phyloP scores from a whole-genome alignment of 2,888 invertebrate species.

The Andrena bicolor region DNA sequence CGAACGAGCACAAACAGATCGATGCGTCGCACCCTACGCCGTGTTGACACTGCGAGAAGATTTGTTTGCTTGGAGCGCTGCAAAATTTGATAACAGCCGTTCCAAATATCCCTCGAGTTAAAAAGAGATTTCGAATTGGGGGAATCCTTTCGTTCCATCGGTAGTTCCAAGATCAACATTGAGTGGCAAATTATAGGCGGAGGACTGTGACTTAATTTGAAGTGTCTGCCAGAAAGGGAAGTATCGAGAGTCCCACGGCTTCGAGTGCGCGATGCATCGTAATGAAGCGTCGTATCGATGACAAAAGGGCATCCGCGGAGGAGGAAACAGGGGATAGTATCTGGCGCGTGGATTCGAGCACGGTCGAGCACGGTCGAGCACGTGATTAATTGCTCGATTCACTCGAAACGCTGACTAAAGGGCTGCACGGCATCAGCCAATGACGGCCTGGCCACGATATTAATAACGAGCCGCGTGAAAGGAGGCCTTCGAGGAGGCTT shows the following conservation, averaged over 20 bases:
- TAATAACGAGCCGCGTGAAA: slow-evolving; percentile 45
- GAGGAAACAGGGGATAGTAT: slow-evolving; percentile 52
- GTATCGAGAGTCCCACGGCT: neutral
- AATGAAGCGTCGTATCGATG: slow-evolving; percentile 35
- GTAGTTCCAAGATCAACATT: neutral
- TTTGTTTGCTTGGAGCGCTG: no score
- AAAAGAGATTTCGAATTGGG: neutral
- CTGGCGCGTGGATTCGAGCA: slow-evolving; percentile 46
- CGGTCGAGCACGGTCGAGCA: slow-evolving; percentile 40
- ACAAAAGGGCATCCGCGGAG: slow-evolving; percentile 28
- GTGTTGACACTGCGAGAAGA: neutral
- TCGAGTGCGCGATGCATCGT: slow-evolving; percentile 3
- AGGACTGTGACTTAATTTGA: neutral
- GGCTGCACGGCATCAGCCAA: slow-evolving; percentile 35
- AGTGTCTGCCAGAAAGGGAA: neutral
- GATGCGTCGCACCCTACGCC: slow-evolving; percentile 30
- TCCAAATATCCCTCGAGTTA: neutral
- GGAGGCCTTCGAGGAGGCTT: slow-evolving; percentile 38
- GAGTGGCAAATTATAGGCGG: neutral
- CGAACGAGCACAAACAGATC: slow-evolving; percentile 30
- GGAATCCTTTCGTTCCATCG: neutral
- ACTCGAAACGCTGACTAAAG: slow-evolving; percentile 72
- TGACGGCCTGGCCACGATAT: slow-evolving; percentile 27
- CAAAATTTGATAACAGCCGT: neutral
- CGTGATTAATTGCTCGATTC: slow-evolving; percentile 73